phyloP scores from a whole-genome alignment of 2,113 vertebrate species.

The Cromileptes altivelis region DNA sequence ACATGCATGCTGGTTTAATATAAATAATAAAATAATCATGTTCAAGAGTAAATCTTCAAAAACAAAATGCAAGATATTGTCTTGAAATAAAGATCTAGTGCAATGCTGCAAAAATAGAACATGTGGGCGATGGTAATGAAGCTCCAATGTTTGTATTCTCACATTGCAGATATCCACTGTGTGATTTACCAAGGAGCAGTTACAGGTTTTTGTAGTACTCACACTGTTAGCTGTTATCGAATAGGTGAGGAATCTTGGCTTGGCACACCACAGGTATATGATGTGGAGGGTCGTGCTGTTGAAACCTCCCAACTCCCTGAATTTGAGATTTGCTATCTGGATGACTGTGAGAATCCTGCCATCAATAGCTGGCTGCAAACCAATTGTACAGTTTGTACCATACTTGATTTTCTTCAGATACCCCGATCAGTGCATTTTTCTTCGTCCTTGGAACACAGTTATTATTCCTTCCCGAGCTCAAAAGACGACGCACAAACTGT shows the following conservation, averaged over 20 bases:
- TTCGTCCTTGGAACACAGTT: not conserved
- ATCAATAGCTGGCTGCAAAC: constrained; percentile 28
- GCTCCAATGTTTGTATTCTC: constrained; percentile 58
- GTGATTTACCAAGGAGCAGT: constrained; percentile 14
- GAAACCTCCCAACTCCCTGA: not conserved
- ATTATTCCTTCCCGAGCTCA: constrained; percentile 12
- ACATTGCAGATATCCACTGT: constrained; percentile 32
- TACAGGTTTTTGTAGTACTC: constrained; percentile 18
- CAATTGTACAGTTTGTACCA: constrained; percentile 1
- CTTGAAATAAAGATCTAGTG: constrained; percentile 34
- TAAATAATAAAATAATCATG: not conserved
- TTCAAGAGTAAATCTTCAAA: constrained; percentile 2
- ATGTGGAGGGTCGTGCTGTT: not conserved
- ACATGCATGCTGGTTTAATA: not conserved
- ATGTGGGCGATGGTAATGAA: constrained; percentile 57
- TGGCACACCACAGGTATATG: constrained; percentile 4
- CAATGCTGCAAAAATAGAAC: constrained; percentile 57
- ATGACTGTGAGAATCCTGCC: not conserved
- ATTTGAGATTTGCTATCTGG: not conserved
- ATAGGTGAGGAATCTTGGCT: not conserved
- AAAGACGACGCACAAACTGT: constrained; percentile 12
- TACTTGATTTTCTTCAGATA: constrained; percentile 6
- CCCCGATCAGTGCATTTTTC: constrained; percentile 33
- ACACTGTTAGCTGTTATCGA: constrained; percentile 1
- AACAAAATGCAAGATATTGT: constrained; percentile 24